phyloP scores from a whole-genome alignment of 2,888 invertebrate species.

The Oscheius myriophilus region DNA sequence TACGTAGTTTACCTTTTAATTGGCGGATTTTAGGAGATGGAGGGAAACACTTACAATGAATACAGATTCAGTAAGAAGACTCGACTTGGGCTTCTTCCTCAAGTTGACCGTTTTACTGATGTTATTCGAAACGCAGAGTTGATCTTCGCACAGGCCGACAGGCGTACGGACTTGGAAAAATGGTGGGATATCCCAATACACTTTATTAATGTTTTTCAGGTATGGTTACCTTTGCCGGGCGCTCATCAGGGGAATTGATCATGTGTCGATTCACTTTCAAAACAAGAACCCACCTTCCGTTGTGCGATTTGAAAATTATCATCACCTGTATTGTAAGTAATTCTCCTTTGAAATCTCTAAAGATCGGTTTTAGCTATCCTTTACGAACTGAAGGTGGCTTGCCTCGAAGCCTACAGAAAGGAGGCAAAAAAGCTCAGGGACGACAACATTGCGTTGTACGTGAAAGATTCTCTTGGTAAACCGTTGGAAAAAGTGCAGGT shows the following conservation, averaged over 20 bases:
- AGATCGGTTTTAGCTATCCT: conserved; percentile 72
- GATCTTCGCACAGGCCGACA: conserved; percentile 85
- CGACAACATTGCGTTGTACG: conserved; percentile 89
- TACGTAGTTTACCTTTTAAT: not conserved
- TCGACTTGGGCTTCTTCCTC: conserved; percentile 65
- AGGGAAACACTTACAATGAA: conserved; percentile 47
- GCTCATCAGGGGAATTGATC: conserved; percentile 84
- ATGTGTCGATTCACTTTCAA: conserved; percentile 82
- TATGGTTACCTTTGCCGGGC: conserved; percentile 72
- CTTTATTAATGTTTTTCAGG: conserved; percentile 28
- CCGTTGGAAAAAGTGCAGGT: conserved; percentile 86
- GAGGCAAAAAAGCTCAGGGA: conserved; percentile 89
- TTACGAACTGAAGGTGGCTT: conserved; percentile 87
- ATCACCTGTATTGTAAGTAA: conserved; percentile 82
- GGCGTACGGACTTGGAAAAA: conserved; percentile 89
- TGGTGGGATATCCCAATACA: conserved; percentile 75
- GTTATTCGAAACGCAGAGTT: conserved; percentile 87
- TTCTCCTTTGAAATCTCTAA: not conserved
- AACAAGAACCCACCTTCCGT: conserved; percentile 91
- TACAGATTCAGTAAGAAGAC: conserved; percentile 56
- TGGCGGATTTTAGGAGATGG: conserved; percentile 43
- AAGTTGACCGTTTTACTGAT: conserved; percentile 55
- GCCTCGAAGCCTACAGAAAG: conserved; percentile 86
- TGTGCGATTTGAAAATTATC: conserved; percentile 94
- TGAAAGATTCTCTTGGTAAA: conserved; percentile 91